phyloP scores from a whole-genome alignment of 2,888 invertebrate genomes.

The Polietes domitor region DNA sequence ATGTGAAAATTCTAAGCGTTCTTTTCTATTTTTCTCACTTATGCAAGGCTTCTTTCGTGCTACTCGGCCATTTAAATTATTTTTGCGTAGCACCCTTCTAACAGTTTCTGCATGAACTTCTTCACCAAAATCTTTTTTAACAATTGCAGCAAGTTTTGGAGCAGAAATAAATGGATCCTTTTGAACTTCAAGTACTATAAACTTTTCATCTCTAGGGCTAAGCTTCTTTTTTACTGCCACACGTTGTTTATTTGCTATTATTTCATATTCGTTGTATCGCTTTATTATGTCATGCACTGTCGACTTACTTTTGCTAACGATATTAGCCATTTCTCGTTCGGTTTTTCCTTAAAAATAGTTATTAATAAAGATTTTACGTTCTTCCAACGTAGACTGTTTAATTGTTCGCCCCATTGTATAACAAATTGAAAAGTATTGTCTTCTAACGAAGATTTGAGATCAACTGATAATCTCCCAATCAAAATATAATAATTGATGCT shows the following conservation, averaged over 20 bases:
- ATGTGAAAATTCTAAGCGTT: neutral
- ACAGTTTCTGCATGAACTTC: too few relatives aligned
- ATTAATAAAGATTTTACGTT: neutral
- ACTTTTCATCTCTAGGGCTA: too few relatives aligned
- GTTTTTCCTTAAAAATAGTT: constrained; percentile 23
- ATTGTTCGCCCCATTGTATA: neutral
- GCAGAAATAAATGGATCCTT: too few relatives aligned
- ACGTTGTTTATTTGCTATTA: constrained; percentile 7
- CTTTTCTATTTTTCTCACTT: too few relatives aligned
- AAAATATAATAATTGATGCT: neutral
- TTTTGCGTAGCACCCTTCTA: too few relatives aligned
- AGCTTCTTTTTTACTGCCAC: neutral
- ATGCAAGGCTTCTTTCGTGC: neutral
- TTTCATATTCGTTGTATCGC: constrained; percentile 7
- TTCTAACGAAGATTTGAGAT: neutral
- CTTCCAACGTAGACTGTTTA: constrained; percentile 5
- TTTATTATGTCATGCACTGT: constrained; percentile 7
- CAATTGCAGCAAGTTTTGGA: too few relatives aligned
- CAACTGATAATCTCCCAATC: neutral
- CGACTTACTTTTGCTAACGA: constrained; percentile 15
- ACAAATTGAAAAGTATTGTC: neutral
- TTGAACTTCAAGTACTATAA: too few relatives aligned
- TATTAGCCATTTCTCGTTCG: constrained; percentile 13
- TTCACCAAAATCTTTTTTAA: too few relatives aligned
- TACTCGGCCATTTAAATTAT: too few relatives aligned